A percentile compares a stretch with the other conserved stretches of the same genome.
These are phyloP conservation scores for Emys orbicularis DNA, from an alignment of 2,797 vertebrate genomes.

Conservation along the genomic window DNA sequence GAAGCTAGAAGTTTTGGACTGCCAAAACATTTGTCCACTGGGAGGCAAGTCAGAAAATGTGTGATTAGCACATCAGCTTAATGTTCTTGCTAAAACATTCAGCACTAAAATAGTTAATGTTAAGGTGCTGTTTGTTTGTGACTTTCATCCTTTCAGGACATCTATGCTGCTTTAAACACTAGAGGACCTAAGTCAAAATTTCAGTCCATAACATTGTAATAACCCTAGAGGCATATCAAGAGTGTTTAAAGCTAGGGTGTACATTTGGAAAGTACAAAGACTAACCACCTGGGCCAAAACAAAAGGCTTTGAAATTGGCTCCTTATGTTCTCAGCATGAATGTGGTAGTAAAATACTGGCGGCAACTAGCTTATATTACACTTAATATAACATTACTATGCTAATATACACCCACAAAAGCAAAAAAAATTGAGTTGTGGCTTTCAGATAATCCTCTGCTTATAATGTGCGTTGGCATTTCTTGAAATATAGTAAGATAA, in stretches of 20 bases:
- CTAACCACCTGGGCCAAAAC: background rate
- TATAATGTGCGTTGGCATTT: background rate
- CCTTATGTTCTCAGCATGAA: background rate
- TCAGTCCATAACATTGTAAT: background rate
- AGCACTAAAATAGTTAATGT: background rate
- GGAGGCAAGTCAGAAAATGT: background rate
- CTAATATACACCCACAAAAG: background rate
- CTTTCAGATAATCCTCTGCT: slow-evolving; percentile 5
- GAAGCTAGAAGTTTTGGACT: background rate
- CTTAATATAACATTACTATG: background rate
- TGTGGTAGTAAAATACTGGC: background rate
- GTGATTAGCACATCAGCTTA: background rate
- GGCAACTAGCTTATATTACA: background rate
- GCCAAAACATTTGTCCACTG: background rate
- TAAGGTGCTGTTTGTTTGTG: background rate
- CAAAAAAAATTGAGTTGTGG: background rate
- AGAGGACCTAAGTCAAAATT: background rate
- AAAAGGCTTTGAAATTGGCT: background rate
- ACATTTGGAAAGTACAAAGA: background rate
- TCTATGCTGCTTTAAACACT: background rate
- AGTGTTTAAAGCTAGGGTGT: background rate
- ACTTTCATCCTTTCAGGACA: background rate
- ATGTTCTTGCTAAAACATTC: background rate
- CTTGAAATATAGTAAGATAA: slow-evolving; percentile 6
- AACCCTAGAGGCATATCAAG: background rate